phyloP scores from a whole-genome alignment of 2,888 invertebrate species.

The Cheilosia urbana region DNA sequence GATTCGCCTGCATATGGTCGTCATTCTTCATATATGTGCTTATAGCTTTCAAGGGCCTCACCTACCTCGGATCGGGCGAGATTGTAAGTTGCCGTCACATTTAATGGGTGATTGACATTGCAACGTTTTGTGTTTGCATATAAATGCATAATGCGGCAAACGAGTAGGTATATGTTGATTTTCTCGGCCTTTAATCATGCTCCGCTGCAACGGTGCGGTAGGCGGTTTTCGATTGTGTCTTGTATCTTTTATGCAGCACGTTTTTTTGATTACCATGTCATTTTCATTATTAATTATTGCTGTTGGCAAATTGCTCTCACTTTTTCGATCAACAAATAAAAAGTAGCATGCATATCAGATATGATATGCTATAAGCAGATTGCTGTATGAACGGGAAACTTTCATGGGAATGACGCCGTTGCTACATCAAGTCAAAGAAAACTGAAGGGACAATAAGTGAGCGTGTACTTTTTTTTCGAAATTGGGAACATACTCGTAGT shows the following conservation, averaged over 20 bases:
- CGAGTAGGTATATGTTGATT: background rate
- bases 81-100: constrained; percentile 47
- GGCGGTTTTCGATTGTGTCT: constrained; percentile 54
- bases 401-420: constrained; percentile 2
- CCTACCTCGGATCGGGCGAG: constrained; percentile 35
- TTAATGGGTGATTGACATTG: constrained; percentile 71
- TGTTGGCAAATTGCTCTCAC: constrained; percentile 71
- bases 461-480: constrained; percentile 9
- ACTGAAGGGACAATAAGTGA: constrained; percentile 21
- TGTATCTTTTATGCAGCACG: background rate
- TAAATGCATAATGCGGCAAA: constrained; percentile 45
- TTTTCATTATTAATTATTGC: constrained; percentile 59
- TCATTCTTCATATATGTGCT: constrained; percentile 20
- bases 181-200: background rate
- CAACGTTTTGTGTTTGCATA: constrained; percentile 59
- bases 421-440: constrained; percentile 18
- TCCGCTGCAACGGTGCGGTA: background rate
- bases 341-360: background rate
- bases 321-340: constrained; percentile 29
- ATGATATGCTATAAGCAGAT: constrained; percentile 21
- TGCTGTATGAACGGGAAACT: constrained; percentile 42
- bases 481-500: background rate
- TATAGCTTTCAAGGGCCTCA: constrained; percentile 68
- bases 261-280: constrained; percentile 35
- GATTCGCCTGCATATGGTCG: constrained; percentile 30